Evolutionary conservation across 2,113 vertebrate genomes (phyloP), one percentile per base, ranked within the genome.

Genomic region (Osmerus eperlanus): DNA sequence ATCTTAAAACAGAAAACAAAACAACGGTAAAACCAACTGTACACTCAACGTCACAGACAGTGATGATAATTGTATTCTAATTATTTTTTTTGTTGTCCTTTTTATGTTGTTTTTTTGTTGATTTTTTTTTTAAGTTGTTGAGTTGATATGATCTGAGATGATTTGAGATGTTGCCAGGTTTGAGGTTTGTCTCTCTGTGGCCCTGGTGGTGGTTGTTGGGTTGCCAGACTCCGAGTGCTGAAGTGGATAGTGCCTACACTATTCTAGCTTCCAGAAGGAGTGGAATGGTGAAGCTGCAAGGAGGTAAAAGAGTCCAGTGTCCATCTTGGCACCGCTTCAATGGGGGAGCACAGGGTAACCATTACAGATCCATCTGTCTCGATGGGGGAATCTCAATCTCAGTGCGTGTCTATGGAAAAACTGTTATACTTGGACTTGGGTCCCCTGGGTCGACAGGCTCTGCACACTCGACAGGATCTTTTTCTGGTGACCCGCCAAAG

Each of bases 351-450:
- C 83, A 86, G 79, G 71, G 75, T 87, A 41, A 41, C 84, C 76
- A 68, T 83, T 80, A 84, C 76, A 81, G 80, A 84, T 85, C 84
- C 85, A 28, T 81, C 81, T 88, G 61, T 63, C 61, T 63, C 61
- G 16, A 28, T 63, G 61, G 28, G 74, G 73, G 52, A 81, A 79
- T 77, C 74, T 81, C 70, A 69, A 78, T 82, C 75, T 84, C 85
- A 67, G 68, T 67, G 68, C 66, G 80, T 82, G 77, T 85, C 79
- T 75, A 21, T 77, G 77, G 76, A 79, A 71, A 77, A 77, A 77
- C 71, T 84, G 87, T 93, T 93, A 93, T 91, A 94, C 92, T 84
- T 93, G 93, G 68, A 94, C 82, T 19, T 94, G 93, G 6, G 91
- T 90, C 79, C 91, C 92, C 81, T 93, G 91, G 81, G 87, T 85